Base-by-base conservation (phyloP, 1,140 invertebrate species). In the Chionoecetes opilio region DNA sequence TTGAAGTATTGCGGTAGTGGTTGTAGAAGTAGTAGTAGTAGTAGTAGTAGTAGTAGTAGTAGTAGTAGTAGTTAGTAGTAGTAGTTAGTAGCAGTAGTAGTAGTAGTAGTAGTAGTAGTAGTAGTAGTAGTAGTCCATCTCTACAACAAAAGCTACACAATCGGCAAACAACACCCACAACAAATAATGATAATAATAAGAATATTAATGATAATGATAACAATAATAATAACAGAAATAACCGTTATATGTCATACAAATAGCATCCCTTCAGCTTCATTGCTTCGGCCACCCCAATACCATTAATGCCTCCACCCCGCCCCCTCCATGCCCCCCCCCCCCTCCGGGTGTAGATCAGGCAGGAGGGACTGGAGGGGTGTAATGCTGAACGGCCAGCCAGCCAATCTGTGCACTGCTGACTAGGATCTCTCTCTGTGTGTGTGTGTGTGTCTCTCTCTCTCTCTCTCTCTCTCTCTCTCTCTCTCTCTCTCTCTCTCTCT, bases 11-110 rank as follows among this genome's bases (percentile, higher is more conserved):
- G n/a, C n/a, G n/a, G n/a, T n/a, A n/a, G n/a, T n/a, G n/a, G n/a
- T n/a, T n/a, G n/a, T n/a, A 46, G 14, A 46, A 75, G 53, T 11
- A 75, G 26, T 11, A 75, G 63, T n/a, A 75, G 63, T 75, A 75
- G 63, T 75, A 75, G 63, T 75, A 75, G 63, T 75, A 75, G 63
- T 75, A 75, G 63, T 75, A 75, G 63, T 75, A 75, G 63, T 75
- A 75, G 63, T 75, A 75, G 63, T 75, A 75, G 63, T 75, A 75
- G 63, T 75, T 75, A 75, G 63, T 75, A 75, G 63, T 75, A 75
- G 46, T 53, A 53, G 46, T 53, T 53, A 53, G 9, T 53, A 53
- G 46, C 21, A 53, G 63, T 75, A 75, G 63, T 75, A 75, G 63
- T 75, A 75, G 63, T 75, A 75, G 46, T 53, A 53, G 46, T 53